Evolutionary conservation across 2,797 vertebrate species (phyloP).

Genomic region (Enteromius trimaculatus): DNA sequence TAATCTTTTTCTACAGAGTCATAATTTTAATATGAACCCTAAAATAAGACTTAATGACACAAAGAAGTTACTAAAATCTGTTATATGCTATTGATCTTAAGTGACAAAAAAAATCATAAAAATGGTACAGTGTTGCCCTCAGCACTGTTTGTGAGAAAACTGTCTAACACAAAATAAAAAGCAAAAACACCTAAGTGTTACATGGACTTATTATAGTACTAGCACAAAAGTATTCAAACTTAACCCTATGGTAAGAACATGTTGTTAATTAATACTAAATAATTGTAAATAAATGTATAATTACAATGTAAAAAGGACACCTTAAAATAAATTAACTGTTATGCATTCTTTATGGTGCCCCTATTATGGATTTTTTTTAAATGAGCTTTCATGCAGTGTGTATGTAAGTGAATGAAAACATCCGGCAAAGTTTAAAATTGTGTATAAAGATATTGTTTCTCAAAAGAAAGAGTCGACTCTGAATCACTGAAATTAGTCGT

Average conservation of each 20-base stretch:
- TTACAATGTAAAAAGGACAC: not conserved
- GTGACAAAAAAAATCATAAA: not conserved
- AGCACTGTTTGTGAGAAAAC: not conserved
- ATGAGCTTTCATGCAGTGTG: too few relatives aligned
- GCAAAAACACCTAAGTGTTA: not conserved
- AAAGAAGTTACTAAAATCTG: not conserved
- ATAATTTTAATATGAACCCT: not conserved
- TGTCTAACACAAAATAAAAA: not conserved
- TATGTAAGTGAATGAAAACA: too few relatives aligned
- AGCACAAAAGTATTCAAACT: not conserved
- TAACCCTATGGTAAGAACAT: not conserved
- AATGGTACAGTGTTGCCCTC: not conserved
- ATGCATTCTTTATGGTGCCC: not conserved
- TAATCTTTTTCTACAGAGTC: not conserved
- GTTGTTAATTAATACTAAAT: not conserved
- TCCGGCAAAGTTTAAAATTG: too few relatives aligned
- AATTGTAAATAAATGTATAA: not conserved
- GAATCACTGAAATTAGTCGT: too few relatives aligned
- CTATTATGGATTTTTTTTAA: too few relatives aligned
- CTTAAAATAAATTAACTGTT: not conserved
- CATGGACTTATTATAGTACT: not conserved
- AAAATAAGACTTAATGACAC: not conserved
- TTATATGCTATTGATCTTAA: not conserved
- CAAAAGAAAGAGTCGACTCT: too few relatives aligned
- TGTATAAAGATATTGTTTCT: too few relatives aligned